Evolutionary conservation across 53 echinoderm and acorn worm species (phyloP), one percentile per base, ranked within the genome.

Genomic region (Antedon mediterranea): DNA sequence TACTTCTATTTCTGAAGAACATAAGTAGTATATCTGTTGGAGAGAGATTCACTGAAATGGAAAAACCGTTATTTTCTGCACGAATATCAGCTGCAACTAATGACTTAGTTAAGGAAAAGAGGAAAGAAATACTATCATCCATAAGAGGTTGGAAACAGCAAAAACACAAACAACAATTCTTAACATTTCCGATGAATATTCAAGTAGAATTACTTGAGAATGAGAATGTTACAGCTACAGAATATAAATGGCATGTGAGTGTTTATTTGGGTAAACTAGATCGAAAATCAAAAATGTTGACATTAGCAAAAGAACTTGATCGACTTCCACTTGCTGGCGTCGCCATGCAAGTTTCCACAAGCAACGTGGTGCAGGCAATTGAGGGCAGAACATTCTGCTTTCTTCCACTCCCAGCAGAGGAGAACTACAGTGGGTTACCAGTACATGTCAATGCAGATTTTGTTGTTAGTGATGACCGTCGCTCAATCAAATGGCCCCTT

Each of bases 361-460:
- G 75, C 31, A 43, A 28, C 30, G 29, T 72, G 57, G 30, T 34
- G 27, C 43, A 0, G 13, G n/a, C n/a, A n/a, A 0, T 30, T 28
- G 18, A 30, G 43, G 98, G 98, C 0, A 86, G 98, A 32, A 76
- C 86, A 14, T 92, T 93, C 72, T 98, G 98, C 74, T 98, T 98
- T 73, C 85, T 98, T n/a, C 98, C 98, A 18, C 71, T 98, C 14
- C 98, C 98, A 28, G 84, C 81, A n/a, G 90, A 88, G 79, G 80
- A 81, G 33, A 86, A 83, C 44, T 3, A 31, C 3, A 90, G 92
- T 28, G 98, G 98, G 0, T 81, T 97, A 71, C 98, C 98, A 13
- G 88, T 97, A 14, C 98, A 97, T 33, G 75, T 97, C 0, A 89
- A 97, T 78, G 98, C 92, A 29, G 92, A 88, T 84, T 97, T 97